Evolutionary conservation across 2,113 vertebrate species (phyloP).

Genomic region (Climacteris rufus): DNA sequence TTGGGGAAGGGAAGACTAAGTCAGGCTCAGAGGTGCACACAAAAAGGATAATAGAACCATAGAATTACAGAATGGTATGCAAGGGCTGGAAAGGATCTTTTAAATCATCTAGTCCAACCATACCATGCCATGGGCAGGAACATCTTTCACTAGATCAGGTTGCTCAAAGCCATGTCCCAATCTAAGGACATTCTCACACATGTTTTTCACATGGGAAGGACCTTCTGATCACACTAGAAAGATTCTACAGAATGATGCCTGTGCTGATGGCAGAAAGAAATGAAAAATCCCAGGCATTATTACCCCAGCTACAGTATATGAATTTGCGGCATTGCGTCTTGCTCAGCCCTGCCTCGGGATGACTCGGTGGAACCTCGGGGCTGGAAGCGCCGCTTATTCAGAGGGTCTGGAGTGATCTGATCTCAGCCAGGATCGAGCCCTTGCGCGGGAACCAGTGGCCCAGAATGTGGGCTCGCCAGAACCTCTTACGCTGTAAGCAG

Average conservation of each 20-base stretch:
- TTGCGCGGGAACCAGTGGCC: too few relatives aligned
- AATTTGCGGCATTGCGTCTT: too few relatives aligned
- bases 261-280: not conserved
- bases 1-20: not conserved
- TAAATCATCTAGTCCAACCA: not conserved
- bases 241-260: not conserved
- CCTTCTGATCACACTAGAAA: not conserved
- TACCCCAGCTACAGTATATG: not conserved
- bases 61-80: not conserved
- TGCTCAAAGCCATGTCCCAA: not conserved
- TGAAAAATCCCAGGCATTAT: not conserved
- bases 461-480: too few relatives aligned
- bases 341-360: too few relatives aligned
- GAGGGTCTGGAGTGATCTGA: too few relatives aligned
- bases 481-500: too few relatives aligned
- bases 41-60: too few relatives aligned
- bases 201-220: not conserved
- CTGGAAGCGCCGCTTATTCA: too few relatives aligned
- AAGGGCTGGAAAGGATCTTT: not conserved
- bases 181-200: not conserved
- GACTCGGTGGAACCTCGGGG: too few relatives aligned
- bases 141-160: not conserved
- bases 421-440: too few relatives aligned
- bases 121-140: accelerated
- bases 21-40: not conserved